phyloP scores from a whole-genome alignment of 2,888 invertebrate species.

The Lithophane semibrunnea region DNA sequence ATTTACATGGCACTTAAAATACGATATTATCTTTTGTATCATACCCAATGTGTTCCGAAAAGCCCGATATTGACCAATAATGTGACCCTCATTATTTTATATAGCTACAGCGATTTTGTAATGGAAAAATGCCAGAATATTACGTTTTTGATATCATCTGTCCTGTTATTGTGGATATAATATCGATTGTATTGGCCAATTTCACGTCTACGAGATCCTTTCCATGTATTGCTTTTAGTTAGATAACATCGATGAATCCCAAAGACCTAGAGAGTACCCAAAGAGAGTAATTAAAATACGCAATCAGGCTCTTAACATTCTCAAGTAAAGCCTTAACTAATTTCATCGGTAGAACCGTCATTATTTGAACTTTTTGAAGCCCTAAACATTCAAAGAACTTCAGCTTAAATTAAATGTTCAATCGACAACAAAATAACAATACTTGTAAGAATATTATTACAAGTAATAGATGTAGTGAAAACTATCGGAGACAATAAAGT shows the following conservation, averaged over 20 bases:
- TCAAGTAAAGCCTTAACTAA: background rate
- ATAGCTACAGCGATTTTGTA: conserved; percentile 67
- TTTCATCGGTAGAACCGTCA: background rate
- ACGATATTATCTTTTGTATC: conserved; percentile 75
- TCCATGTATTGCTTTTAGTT: conserved; percentile 32
- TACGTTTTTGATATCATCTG: conserved; percentile 55
- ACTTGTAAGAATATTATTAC: conserved; percentile 47
- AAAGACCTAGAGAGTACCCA: background rate
- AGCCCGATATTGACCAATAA: conserved; percentile 72
- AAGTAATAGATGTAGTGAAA: conserved; percentile 48
- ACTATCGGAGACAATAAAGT: conserved; percentile 75
- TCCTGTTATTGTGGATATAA: conserved; percentile 51
- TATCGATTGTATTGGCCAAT: conserved; percentile 51
- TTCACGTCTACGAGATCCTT: conserved; percentile 31
- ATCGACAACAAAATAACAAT: conserved; percentile 43
- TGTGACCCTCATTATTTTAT: conserved; percentile 75
- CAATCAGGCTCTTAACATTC: conserved; percentile 10
- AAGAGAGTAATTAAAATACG: conserved; percentile 26
- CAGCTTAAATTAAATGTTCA: conserved; percentile 24
- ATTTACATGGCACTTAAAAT: conserved; percentile 78
- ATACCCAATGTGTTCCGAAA: conserved; percentile 70
- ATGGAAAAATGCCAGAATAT: conserved; percentile 71
- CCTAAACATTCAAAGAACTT: background rate
- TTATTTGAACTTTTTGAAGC: conserved; percentile 24
- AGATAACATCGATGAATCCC: conserved; percentile 15